These are phyloP conservation scores for Allygus modestus DNA, from an alignment of 2,888 invertebrate species.

Conservation along the genomic window DNA sequence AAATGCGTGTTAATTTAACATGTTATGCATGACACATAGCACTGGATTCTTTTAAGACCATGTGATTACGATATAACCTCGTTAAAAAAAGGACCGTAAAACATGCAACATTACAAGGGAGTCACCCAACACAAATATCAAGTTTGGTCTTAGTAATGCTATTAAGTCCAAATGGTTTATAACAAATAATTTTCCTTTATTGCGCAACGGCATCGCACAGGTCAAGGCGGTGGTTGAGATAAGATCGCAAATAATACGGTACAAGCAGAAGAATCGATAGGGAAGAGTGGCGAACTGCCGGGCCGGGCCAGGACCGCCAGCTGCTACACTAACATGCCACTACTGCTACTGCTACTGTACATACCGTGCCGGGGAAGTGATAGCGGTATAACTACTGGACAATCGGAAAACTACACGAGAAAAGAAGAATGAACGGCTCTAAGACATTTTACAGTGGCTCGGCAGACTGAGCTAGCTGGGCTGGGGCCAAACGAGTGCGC, in stretches of 20 bases:
- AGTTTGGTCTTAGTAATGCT: no score
- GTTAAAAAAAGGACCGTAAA: no score
- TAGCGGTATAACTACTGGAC: conserved; percentile 21
- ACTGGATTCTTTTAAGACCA: no score
- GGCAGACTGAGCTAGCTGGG: conserved; percentile 53
- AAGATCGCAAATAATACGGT: conserved; percentile 8
- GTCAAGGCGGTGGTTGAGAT: conserved; percentile 27
- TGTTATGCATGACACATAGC: no score
- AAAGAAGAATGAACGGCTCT: conserved; percentile 35
- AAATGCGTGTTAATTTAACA: no score
- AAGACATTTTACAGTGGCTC: conserved; percentile 70
- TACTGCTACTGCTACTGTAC: conserved; percentile 2
- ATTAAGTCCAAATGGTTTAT: no score
- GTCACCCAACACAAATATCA: no score
- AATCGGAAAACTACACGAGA: conserved; percentile 38
- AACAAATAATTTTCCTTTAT: neutral
- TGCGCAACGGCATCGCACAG: conserved; percentile 15
- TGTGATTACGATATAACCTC: no score
- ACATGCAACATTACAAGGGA: no score
- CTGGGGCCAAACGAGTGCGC: conserved; percentile 66
- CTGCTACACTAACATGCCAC: neutral
- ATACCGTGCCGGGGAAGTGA: conserved; percentile 24
- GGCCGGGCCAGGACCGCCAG: neutral
- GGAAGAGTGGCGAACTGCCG: neutral
- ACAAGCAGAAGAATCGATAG: neutral